These are phyloP conservation scores for Acridotheres tristis DNA, from an alignment of 2,797 vertebrate species.

Conservation along the genomic window DNA sequence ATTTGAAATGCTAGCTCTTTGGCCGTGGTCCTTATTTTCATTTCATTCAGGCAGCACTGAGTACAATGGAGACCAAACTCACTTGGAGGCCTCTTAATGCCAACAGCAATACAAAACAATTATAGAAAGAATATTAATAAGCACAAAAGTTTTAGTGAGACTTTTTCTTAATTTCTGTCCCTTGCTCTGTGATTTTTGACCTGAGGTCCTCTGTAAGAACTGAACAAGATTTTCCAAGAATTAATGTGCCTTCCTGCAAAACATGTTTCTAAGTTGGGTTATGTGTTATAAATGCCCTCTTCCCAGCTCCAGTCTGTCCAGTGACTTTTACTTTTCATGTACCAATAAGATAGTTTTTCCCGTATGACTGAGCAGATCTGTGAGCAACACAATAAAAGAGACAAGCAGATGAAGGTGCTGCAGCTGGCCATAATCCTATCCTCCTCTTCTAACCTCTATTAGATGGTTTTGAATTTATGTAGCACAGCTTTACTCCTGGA, in stretches of 20 bases:
- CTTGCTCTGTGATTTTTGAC: not conserved
- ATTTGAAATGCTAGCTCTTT: slow-evolving; percentile 21
- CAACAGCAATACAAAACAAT: not conserved
- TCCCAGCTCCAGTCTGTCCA: not conserved
- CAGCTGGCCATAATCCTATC: not conserved
- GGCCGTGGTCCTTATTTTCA: not conserved
- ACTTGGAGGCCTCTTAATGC: not conserved
- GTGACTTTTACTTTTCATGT: not conserved
- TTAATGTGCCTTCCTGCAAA: not conserved
- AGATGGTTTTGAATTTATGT: not conserved
- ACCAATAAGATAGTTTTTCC: not conserved
- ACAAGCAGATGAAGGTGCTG: not conserved
- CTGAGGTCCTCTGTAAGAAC: not conserved
- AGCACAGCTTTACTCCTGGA: not conserved
- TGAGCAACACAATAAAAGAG: not conserved
- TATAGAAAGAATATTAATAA: slow-evolving; percentile 18
- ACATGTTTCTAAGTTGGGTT: not conserved
- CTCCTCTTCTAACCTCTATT: not conserved
- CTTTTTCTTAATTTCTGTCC: not conserved
- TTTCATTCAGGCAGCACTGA: not conserved
- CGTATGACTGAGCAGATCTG: not conserved
- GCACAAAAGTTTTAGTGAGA: not conserved
- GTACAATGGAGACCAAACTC: not conserved
- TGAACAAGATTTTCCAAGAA: not conserved
- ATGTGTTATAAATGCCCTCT: not conserved